phyloP scores from a whole-genome alignment of 2,888 invertebrate species.

The Ichneumon xanthorius region DNA sequence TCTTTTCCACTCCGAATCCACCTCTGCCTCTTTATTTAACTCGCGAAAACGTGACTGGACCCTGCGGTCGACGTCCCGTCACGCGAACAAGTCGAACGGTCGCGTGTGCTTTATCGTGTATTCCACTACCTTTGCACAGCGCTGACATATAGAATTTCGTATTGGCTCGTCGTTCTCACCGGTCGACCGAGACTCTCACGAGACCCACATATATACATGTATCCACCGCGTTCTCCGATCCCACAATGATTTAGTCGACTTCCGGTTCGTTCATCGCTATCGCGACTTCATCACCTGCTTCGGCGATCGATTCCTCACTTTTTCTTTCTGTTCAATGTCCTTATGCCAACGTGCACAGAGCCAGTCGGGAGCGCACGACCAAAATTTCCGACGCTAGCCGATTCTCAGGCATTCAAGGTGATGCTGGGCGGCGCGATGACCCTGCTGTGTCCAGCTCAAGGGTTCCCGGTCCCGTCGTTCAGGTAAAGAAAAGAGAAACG shows the following conservation, averaged over 20 bases:
- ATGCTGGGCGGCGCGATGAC: slow-evolving; percentile 83
- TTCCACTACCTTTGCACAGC: background rate
- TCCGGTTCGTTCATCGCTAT: slow-evolving; percentile 50
- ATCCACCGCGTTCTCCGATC: background rate
- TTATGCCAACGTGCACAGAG: slow-evolving; percentile 82
- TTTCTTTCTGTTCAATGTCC: slow-evolving; percentile 34
- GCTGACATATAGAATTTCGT: background rate
- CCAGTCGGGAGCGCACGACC: slow-evolving; percentile 88
- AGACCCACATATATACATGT: background rate
- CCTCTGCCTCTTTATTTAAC: slow-evolving; percentile 19
- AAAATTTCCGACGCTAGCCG: slow-evolving; percentile 87
- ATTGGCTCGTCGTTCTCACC: background rate
- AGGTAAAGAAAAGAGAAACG: slow-evolving; percentile 81
- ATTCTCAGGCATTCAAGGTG: slow-evolving; percentile 83
- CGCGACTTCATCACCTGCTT: slow-evolving; percentile 1
- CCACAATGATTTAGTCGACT: slow-evolving; percentile 25
- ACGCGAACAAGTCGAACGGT: slow-evolving; percentile 49
- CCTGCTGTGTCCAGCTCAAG: slow-evolving; percentile 86
- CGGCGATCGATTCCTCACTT: background rate
- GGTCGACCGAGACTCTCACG: slow-evolving; percentile 13
- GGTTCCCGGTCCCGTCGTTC: slow-evolving; percentile 86
- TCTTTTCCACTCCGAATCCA: slow-evolving; percentile 37
- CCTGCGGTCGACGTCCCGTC: slow-evolving; percentile 57
- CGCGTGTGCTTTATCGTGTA: slow-evolving; percentile 32
- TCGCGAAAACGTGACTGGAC: slow-evolving; percentile 21